Conservation (phyloP, 2,797 vertebrate genomes). For the Characodon lateralis region DNA sequence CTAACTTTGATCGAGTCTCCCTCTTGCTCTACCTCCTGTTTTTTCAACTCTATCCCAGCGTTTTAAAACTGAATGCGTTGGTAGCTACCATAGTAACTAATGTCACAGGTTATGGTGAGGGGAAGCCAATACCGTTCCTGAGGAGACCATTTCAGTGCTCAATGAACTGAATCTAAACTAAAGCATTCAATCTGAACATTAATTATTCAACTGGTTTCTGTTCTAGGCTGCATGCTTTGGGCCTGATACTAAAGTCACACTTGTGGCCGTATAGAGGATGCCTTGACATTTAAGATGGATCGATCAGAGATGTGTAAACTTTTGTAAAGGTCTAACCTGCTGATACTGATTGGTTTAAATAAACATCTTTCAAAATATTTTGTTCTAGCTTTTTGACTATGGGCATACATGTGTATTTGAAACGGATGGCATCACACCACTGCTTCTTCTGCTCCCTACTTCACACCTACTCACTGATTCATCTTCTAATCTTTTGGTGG, state of each 20-base stretch:
- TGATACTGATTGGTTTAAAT: neutral
- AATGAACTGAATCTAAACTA: neutral
- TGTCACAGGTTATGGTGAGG: constrained; percentile 3
- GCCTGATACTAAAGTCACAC: neutral
- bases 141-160: neutral
- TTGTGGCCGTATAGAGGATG: too few species aligned
- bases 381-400: too few species aligned
- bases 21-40: neutral
- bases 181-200: neutral
- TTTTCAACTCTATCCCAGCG: neutral
- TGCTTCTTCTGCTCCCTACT: neutral
- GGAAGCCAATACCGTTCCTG: constrained; percentile 1
- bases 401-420: neutral
- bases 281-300: too few species aligned
- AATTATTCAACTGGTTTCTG: neutral
- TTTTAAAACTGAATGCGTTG: constrained; percentile 32
- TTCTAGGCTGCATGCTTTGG: neutral
- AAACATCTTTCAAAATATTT: neutral
- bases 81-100: constrained; percentile 58
- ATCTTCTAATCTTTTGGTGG: neutral
- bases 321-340: neutral
- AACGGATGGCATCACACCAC: neutral
- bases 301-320: too few species aligned
- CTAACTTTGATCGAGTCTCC: neutral
- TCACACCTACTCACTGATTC: neutral